phyloP scores from a whole-genome alignment of 2,113 vertebrate species.

The Salvelinus sp. region DNA sequence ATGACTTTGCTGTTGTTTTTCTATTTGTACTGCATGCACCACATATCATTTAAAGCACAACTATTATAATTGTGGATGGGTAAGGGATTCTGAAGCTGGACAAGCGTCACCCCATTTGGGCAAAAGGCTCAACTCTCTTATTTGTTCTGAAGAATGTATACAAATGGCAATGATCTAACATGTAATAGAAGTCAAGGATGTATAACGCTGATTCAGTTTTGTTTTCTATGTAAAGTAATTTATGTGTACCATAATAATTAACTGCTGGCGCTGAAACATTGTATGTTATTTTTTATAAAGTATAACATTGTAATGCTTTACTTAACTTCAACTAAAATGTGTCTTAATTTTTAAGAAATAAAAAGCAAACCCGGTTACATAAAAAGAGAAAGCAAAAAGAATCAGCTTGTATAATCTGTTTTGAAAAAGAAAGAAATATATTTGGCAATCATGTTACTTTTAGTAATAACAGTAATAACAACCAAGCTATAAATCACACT shows the following conservation, averaged over 20 bases:
- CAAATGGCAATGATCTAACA: too few relatives aligned
- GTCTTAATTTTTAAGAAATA: constrained; percentile 5
- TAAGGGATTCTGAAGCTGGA: background rate
- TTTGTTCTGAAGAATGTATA: background rate
- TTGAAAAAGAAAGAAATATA: background rate
- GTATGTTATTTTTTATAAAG: too few relatives aligned
- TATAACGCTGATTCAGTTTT: too few relatives aligned
- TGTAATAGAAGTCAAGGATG: too few relatives aligned
- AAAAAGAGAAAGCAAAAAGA: background rate
- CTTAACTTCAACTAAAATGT: background rate
- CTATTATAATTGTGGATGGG: background rate
- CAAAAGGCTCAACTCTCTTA: background rate
- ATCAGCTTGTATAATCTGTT: constrained; percentile 2
- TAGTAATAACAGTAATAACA: constrained; percentile 25
- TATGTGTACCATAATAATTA: too few relatives aligned
- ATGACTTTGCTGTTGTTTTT: background rate
- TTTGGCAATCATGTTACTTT: constrained; percentile 58
- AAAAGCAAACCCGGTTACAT: constrained; percentile 19
- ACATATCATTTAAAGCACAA: background rate
- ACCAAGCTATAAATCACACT: background rate
- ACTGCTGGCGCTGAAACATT: background rate
- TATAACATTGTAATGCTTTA: background rate
- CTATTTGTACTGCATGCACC: background rate
- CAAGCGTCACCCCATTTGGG: background rate
- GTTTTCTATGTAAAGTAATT: too few relatives aligned